Conservation (phyloP, 2,888 invertebrate genomes). For the Drosophila vallismaia region DNA sequence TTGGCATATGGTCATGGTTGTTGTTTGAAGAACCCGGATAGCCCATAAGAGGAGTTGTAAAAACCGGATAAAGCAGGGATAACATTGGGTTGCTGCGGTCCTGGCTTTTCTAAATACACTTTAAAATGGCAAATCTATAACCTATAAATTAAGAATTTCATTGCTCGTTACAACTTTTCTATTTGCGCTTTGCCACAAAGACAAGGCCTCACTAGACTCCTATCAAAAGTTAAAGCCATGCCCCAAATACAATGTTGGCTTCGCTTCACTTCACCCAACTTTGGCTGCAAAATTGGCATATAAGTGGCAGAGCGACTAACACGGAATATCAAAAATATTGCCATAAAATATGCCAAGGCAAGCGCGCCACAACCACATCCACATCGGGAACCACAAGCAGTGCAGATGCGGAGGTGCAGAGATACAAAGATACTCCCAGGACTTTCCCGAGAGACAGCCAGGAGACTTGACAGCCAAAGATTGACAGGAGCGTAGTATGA, state of each 20-base stretch:
- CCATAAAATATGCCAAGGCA: constrained; percentile 60
- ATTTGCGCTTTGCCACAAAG: background rate
- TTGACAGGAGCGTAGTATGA: constrained; percentile 49
- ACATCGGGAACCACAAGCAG: constrained; percentile 26
- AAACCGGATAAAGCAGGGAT: background rate
- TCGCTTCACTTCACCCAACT: constrained; percentile 41
- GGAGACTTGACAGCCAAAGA: constrained; percentile 67
- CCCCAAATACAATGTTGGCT: background rate
- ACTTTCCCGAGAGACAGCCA: constrained; percentile 1
- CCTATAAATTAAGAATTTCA: background rate
- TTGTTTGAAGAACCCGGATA: constrained; percentile 3
- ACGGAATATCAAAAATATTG: constrained; percentile 71
- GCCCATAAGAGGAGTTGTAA: background rate
- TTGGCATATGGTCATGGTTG: constrained; percentile 52
- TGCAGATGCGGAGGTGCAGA: constrained; percentile 15
- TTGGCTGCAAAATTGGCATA: constrained; percentile 49
- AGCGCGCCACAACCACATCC: constrained; percentile 23
- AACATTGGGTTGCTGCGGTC: background rate
- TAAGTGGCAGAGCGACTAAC: constrained; percentile 54
- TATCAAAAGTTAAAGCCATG: constrained; percentile 41
- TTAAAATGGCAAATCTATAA: background rate
- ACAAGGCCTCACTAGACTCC: constrained; percentile 12
- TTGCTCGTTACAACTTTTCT: background rate
- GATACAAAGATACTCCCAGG: background rate
- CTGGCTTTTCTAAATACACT: background rate